Conservation (phyloP, 2,797 vertebrate genomes). For the Clarias laeviceps region DNA sequence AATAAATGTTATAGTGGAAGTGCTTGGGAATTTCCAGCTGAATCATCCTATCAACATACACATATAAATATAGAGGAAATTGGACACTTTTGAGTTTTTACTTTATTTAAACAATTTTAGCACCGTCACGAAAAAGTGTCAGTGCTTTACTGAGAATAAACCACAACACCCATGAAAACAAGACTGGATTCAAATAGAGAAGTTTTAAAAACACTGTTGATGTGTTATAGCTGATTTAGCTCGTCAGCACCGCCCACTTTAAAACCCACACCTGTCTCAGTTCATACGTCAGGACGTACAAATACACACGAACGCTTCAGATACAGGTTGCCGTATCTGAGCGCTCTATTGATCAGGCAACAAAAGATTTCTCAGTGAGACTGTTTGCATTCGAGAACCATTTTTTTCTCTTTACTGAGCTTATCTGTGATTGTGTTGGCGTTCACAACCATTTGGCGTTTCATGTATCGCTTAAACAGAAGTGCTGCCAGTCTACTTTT, state of each 20-base stretch:
- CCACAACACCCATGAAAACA: neutral
- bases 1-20: too few species aligned
- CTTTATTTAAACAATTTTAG: neutral
- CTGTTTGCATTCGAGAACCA: neutral
- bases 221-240: neutral
- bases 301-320: neutral
- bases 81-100: neutral
- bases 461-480: conserved; percentile 2
- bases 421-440: conserved; percentile 9
- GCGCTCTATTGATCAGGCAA: neutral
- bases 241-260: neutral
- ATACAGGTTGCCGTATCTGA: neutral
- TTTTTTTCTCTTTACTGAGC: neutral
- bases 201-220: neutral
- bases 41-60: neutral
- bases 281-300: neutral
- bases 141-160: neutral
- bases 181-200: neutral
- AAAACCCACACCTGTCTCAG: neutral
- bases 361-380: neutral
- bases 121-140: neutral
- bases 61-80: neutral
- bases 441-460: neutral
- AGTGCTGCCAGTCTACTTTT: neutral
- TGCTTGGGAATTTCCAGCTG: neutral